Base-by-base conservation (phyloP, 2,797 vertebrate genomes). In the Gymnopithys bicolor region DNA sequence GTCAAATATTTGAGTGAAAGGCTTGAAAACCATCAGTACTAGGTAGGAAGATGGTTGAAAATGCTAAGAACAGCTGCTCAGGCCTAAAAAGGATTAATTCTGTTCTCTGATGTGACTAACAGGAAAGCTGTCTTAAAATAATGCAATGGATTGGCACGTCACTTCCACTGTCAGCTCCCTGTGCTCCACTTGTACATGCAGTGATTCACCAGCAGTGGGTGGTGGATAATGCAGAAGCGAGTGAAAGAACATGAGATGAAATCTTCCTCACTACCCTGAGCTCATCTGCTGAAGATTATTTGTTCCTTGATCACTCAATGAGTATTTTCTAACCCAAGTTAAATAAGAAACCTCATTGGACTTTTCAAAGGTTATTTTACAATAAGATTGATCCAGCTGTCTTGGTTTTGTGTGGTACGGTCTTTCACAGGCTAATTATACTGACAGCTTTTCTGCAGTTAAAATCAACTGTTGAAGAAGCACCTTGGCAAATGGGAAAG, bases 171-270 rank as follows among this genome's bases (percentile, higher is more conserved):
- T 89, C 84, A 96, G 62, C 79, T 93, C 93, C 78, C 93, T 30
- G 49, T 27, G 73, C 84, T 95, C 73, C 37, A 15, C 82, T 93
- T 86, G 93, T 89, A 97, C 87, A 91, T 86, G 67, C 87, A 73
- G 52, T 96, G 94, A 96, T 95, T 95, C 94, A 95, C 95, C 94
- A 95, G 90, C 83, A 94, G 96, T 96, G 91, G 96, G 96, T 93
- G 94, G 94, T 69, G 92, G 95, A 90, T 95, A 91, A 89, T 39
- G 55, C 82, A 78, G 73, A 66, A 81, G 39, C 10, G 0, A 59
- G 67, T 5, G 5, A 64, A 89, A 66, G 85, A 67, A 76, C 33
- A 93, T 14, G 30, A 33, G 66, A 88, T 2, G 9, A 56, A 68
- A 75, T 83, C 30, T 60, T 83, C 52, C 53, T 84, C 41, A 27